Percentiles rank a stretch among this genome's conserved stretches.
These are phyloP conservation scores for Scaptomyza montana DNA, from an alignment of 1,140 invertebrate genomes.

Conservation along the genomic window DNA sequence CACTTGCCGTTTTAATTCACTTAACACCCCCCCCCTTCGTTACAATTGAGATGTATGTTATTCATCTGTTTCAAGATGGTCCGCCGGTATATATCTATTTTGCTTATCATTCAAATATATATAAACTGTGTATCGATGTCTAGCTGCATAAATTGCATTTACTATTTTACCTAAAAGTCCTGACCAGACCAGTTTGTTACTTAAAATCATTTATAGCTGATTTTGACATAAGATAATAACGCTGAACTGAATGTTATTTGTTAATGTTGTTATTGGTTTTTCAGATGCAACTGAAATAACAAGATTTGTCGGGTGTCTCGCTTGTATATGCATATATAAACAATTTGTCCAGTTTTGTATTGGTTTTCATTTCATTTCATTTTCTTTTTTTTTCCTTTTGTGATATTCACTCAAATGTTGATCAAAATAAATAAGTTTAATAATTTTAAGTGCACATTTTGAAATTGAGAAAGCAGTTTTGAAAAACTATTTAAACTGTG, in stretches of 20 bases:
- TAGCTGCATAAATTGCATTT: conserved; percentile 29
- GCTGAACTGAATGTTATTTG: conserved; percentile 27
- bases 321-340: conserved; percentile 13
- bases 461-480: conserved; percentile 30
- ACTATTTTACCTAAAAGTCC: conserved; percentile 37
- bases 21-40: conserved; percentile 4
- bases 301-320: conserved; percentile 5
- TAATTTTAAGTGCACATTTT: conserved; percentile 45
- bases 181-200: conserved; percentile 25
- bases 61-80: conserved; percentile 38
- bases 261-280: conserved; percentile 7
- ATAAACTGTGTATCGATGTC: conserved; percentile 36
- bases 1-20: conserved; percentile 26
- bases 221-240: conserved; percentile 27
- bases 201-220: conserved; percentile 31
- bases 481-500: conserved; percentile 33
- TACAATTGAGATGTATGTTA: conserved; percentile 28
- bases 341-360: conserved; percentile 26
- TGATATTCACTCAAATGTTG: conserved; percentile 44
- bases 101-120: conserved; percentile 14
- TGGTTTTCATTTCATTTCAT: conserved; percentile 9
- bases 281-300: conserved; percentile 30
- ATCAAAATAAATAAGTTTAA: conserved; percentile 41
- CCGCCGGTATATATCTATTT: conserved; percentile 14
- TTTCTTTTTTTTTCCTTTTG: conserved; percentile 17